Evolutionary conservation across 2,113 vertebrate genomes (phyloP).

Genomic region (Ahaetulla prasina): DNA sequence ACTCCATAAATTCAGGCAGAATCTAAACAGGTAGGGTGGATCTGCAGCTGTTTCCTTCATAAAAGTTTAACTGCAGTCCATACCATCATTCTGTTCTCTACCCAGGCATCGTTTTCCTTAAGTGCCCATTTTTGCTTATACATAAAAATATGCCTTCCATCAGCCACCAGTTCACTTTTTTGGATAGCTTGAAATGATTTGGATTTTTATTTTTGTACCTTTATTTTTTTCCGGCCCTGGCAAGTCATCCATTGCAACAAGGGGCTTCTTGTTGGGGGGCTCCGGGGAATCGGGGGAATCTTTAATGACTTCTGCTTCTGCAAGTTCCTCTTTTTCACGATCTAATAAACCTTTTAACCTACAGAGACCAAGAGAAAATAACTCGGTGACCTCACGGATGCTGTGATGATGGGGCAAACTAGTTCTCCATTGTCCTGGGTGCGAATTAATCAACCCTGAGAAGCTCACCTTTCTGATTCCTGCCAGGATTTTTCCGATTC

Average conservation of each 20-base stretch:
- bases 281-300: conserved; percentile 98
- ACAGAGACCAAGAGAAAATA: conserved; percentile 21
- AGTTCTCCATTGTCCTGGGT: neutral
- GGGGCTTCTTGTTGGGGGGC: conserved; percentile 93
- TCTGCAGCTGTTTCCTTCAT: neutral
- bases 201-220: conserved; percentile 69
- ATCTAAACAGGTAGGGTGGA: neutral
- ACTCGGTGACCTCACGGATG: neutral
- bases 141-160: neutral
- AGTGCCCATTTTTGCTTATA: neutral
- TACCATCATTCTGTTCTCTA: neutral
- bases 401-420: neutral
- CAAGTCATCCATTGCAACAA: conserved; percentile 81
- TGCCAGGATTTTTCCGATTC: conserved; percentile 89
- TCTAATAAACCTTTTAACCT: conserved; percentile 86
- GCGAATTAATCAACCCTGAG: neutral
- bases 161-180: neutral
- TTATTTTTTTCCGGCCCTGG: conserved; percentile 84
- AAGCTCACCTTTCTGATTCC: conserved; percentile 84
- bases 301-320: conserved; percentile 91
- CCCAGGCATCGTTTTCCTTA: neutral
- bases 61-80: neutral
- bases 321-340: conserved; percentile 86
- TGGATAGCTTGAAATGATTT: neutral
- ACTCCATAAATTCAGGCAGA: neutral